Conservation (phyloP, 2,888 invertebrate genomes). For the Zootermopsis nevadensis region DNA sequence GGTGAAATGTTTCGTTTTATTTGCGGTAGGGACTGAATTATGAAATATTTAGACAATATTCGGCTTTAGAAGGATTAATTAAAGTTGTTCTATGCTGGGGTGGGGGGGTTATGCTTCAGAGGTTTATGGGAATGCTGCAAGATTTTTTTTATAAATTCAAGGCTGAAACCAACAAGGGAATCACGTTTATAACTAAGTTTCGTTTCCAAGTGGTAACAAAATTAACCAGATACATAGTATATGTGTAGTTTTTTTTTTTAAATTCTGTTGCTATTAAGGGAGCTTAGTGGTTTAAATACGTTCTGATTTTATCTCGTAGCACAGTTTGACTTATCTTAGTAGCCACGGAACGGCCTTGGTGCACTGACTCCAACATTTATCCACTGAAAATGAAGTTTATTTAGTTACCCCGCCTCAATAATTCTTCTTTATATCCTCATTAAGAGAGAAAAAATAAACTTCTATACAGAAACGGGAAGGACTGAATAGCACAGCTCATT, state of each 20-base stretch:
- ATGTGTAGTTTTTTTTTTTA: not conserved
- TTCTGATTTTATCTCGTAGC: not conserved
- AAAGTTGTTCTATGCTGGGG: no score
- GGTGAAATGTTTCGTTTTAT: no score
- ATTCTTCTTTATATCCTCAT: constrained; percentile 27
- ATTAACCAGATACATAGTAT: not conserved
- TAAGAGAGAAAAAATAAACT: constrained; percentile 21
- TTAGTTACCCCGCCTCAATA: not conserved
- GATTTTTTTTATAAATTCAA: not conserved
- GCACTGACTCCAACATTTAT: not conserved
- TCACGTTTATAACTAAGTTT: not conserved
- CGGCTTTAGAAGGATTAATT: no score
- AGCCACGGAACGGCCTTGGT: not conserved
- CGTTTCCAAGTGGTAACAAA: not conserved
- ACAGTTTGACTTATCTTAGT: constrained; percentile 13
- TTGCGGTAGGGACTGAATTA: no score
- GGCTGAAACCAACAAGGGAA: not conserved
- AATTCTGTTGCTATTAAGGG: not conserved
- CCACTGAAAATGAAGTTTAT: constrained; percentile 29
- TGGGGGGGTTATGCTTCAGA: no score
- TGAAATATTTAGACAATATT: no score
- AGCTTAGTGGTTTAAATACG: not conserved
- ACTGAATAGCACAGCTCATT: constrained; percentile 2
- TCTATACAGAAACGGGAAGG: constrained; percentile 21
- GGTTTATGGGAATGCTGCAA: no score